A percentile compares a stretch with the other conserved stretches of the same genome.
phyloP scores from a whole-genome alignment of 2,113 vertebrate genomes.

The Brachyhypopomus occidentalis region DNA sequence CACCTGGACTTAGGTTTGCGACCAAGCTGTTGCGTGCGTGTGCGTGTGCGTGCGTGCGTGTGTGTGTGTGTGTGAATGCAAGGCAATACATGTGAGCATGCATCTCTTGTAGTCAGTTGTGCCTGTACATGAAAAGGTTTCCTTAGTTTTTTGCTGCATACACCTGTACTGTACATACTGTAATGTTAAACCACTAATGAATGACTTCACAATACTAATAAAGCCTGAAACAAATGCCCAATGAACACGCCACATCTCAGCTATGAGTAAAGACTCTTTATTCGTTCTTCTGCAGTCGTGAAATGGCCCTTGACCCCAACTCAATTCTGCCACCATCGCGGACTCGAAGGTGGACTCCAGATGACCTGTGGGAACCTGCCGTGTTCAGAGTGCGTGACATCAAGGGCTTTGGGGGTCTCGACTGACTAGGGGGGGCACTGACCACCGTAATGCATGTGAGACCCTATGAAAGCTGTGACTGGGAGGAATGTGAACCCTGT shows the following conservation, averaged over 20 bases:
- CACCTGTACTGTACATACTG: constrained; percentile 55
- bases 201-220: constrained; percentile 56
- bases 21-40: constrained; percentile 11
- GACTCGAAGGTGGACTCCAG: no score
- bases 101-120: constrained; percentile 4
- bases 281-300: not conserved
- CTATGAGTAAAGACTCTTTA: constrained; percentile 30
- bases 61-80: constrained; percentile 1
- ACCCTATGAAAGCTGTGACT: no score
- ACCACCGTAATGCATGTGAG: no score
- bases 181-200: constrained; percentile 61
- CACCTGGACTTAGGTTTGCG: not conserved
- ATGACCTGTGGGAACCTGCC: no score
- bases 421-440: no score
- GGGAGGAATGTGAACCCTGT: no score
- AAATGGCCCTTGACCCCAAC: no score
- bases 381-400: no score
- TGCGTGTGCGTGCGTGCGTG: constrained; percentile 19
- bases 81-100: constrained; percentile 16
- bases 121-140: constrained; percentile 27
- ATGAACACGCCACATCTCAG: constrained; percentile 28
- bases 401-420: no score
- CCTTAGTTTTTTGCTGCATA: constrained; percentile 27
- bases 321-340: no score
- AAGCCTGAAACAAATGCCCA: constrained; percentile 47